These are phyloP conservation scores for Ctenopoma kingsleyae DNA, from an alignment of 2,797 vertebrate species.

Conservation along the genomic window DNA sequence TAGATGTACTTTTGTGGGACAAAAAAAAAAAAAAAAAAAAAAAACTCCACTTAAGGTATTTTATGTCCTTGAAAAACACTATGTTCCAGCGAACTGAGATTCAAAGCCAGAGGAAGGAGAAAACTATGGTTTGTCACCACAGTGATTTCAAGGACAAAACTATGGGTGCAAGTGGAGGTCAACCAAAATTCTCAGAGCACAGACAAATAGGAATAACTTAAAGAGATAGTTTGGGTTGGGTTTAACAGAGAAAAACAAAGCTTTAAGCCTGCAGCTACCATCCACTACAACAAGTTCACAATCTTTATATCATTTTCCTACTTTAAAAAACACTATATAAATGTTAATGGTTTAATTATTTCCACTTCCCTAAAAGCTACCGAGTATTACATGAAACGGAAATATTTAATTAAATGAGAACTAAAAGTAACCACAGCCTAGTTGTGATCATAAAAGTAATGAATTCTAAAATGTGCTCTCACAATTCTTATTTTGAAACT, in stretches of 20 bases:
- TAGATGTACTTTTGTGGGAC: background rate
- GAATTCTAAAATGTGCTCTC: slow-evolving; percentile 12
- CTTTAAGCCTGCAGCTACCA: background rate
- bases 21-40: background rate
- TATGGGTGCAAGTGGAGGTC: background rate
- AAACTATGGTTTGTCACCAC: background rate
- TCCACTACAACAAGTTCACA: background rate
- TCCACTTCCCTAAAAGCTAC: slow-evolving; percentile 9
- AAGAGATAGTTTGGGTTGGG: background rate
- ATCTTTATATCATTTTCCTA: background rate
- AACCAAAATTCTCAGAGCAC: background rate
- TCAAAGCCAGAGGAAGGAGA: background rate
- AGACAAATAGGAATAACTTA: no score
- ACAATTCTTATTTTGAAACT: slow-evolving; percentile 1
- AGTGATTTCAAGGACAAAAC: background rate
- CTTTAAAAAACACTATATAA: background rate
- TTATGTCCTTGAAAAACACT: slow-evolving; percentile 11
- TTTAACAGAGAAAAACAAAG: background rate
- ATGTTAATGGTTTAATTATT: slow-evolving; percentile 4
- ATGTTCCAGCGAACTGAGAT: background rate
- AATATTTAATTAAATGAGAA: slow-evolving; percentile 10
- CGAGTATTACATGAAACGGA: slow-evolving; percentile 19
- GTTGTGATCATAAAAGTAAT: slow-evolving; percentile 30
- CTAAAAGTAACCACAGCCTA: background rate
- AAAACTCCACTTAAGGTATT: background rate